Conservation (phyloP, 2,888 invertebrate species). For the Cryptus armator region DNA sequence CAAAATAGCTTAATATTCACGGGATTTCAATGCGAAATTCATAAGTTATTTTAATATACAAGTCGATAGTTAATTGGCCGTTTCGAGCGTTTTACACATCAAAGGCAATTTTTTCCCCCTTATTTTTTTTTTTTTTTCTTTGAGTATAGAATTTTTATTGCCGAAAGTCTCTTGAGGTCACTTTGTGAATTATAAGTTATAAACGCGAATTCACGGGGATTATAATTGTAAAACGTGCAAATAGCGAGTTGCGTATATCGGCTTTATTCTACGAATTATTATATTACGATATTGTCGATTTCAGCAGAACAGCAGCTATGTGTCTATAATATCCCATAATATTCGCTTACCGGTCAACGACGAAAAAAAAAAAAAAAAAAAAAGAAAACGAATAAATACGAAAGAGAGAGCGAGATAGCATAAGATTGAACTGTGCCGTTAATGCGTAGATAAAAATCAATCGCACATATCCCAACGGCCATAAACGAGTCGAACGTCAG, state of each 20-base stretch:
- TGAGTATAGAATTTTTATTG: constrained; percentile 50
- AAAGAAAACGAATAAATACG: not conserved
- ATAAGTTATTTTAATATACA: constrained; percentile 48
- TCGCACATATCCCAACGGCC: constrained; percentile 74
- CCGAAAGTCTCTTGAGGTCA: constrained; percentile 57
- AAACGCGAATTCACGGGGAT: not conserved
- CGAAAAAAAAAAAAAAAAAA: constrained; percentile 12
- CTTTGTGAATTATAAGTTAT: constrained; percentile 54
- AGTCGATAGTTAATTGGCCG: constrained; percentile 52
- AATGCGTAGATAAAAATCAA: constrained; percentile 77
- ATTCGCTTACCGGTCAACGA: constrained; percentile 54
- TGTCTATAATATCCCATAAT: constrained; percentile 58
- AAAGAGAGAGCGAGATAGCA: constrained; percentile 19
- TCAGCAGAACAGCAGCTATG: not conserved
- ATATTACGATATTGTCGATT: constrained; percentile 38
- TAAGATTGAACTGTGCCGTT: constrained; percentile 65
- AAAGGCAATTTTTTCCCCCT: constrained; percentile 9
- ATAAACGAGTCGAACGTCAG: constrained; percentile 77
- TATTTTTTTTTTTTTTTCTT: too few species aligned
- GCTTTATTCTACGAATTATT: constrained; percentile 50
- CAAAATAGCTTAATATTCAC: constrained; percentile 57
- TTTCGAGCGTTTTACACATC: constrained; percentile 13
- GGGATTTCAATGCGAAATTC: constrained; percentile 54
- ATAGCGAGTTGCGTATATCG: constrained; percentile 36
- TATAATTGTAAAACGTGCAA: constrained; percentile 13